phyloP scores from a whole-genome alignment of 1,140 invertebrate genomes.

The Aphaenogaster floridana region DNA sequence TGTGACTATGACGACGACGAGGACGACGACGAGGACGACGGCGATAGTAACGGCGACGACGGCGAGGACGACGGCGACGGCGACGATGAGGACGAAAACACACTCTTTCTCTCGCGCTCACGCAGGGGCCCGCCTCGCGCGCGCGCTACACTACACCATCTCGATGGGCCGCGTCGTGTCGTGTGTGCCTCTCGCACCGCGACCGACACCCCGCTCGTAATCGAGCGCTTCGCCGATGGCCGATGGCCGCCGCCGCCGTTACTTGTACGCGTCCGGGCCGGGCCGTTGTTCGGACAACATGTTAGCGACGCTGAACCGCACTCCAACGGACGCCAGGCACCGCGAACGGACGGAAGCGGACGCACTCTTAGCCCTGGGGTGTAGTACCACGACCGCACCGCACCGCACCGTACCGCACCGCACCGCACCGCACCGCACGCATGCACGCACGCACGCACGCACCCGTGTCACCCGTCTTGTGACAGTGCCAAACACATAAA shows the following conservation, averaged over 20 bases:
- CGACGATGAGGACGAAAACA: slow-evolving; percentile 67
- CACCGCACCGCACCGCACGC: slow-evolving; percentile 39
- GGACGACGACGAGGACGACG: not conserved
- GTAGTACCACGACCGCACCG: slow-evolving; percentile 13
- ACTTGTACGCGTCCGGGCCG: slow-evolving; percentile 81
- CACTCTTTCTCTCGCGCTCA: slow-evolving; percentile 48
- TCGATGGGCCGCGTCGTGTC: slow-evolving; percentile 57
- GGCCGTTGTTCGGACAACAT: slow-evolving; percentile 81
- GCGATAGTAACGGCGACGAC: not conserved
- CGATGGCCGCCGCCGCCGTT: slow-evolving; percentile 75
- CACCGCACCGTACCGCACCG: slow-evolving; percentile 26
- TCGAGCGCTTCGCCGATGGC: slow-evolving; percentile 53
- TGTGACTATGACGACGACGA: not conserved
- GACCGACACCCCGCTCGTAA: slow-evolving; percentile 58
- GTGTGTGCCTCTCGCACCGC: slow-evolving; percentile 51
- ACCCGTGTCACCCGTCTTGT: slow-evolving; percentile 74
- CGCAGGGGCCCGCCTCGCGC: slow-evolving; percentile 64
- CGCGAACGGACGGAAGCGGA: slow-evolving; percentile 7
- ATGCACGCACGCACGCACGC: slow-evolving; percentile 62
- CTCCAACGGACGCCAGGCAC: slow-evolving; percentile 4
- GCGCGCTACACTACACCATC: slow-evolving; percentile 77
- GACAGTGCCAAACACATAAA: slow-evolving; percentile 84
- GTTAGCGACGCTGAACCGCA: slow-evolving; percentile 60
- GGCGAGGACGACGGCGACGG: slow-evolving; percentile 28
- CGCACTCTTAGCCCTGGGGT: slow-evolving; percentile 20